Evolutionary conservation across 1,140 invertebrate genomes (phyloP).

Genomic region (Mizuhopecten yessoensis): DNA sequence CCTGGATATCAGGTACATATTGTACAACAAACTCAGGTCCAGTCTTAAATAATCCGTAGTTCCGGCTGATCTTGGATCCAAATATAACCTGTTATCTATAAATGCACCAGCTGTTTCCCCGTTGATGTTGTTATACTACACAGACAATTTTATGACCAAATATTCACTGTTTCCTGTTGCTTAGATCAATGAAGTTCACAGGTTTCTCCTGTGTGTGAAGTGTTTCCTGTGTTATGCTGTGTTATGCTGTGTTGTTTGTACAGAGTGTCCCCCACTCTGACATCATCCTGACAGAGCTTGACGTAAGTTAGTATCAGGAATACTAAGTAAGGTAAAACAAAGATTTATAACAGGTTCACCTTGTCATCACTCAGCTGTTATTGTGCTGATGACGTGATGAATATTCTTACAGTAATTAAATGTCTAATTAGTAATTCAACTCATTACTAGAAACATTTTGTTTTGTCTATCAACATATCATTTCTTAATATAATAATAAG

Average conservation of each 20-base stretch:
- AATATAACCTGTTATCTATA: background rate
- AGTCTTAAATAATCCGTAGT: background rate
- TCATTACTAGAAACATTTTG: background rate
- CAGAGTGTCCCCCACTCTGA: background rate
- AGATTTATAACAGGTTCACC: slow-evolving; percentile 20
- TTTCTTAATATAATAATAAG: background rate
- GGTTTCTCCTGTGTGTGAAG: too few relatives aligned
- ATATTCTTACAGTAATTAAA: background rate
- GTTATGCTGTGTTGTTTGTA: background rate
- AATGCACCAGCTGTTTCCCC: background rate
- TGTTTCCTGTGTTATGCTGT: too few relatives aligned
- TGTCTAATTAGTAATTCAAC: background rate
- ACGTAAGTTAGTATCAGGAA: background rate
- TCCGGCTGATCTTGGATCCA: background rate
- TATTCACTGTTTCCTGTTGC: background rate
- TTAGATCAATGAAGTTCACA: too few relatives aligned
- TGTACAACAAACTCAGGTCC: background rate
- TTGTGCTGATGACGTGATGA: background rate
- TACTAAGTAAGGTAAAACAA: background rate
- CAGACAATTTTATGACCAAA: background rate
- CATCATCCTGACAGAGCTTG: background rate
- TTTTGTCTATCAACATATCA: background rate
- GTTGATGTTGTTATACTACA: background rate
- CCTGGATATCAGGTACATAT: slow-evolving; percentile 15
- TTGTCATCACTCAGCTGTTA: slow-evolving; percentile 24